phyloP scores from a whole-genome alignment of 2,113 vertebrate genomes.

The Mungos mungo region DNA sequence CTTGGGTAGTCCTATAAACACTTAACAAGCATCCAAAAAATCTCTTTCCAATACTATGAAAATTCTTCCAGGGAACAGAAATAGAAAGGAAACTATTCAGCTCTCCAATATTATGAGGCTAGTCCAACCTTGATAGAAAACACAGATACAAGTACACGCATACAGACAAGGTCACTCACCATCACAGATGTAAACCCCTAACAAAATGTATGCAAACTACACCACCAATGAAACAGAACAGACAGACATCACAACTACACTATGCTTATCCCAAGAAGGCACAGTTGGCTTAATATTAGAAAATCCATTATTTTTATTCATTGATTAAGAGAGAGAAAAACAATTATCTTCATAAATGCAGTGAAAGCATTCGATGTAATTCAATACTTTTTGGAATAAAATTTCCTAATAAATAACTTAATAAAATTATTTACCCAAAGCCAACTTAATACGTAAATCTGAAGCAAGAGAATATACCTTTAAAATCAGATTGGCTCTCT shows the following conservation, averaged over 20 bases:
- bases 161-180: background rate
- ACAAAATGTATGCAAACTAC: background rate
- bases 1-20: background rate
- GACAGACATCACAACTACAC: background rate
- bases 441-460: background rate
- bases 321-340: background rate
- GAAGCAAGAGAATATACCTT: background rate
- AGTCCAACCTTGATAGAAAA: background rate
- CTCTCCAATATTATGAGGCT: background rate
- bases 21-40: background rate
- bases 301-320: constrained; percentile 27
- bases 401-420: background rate
- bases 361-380: background rate
- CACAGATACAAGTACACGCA: background rate
- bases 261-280: background rate
- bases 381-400: constrained; percentile 3
- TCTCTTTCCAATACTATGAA: background rate
- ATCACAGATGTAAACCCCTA: background rate
- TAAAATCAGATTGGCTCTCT: background rate
- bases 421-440: constrained; percentile 4
- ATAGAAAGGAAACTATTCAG: background rate
- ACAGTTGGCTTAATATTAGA: constrained; percentile 13
- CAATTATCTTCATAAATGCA: background rate
- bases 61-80: background rate
- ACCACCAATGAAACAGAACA: background rate